phyloP scores from a whole-genome alignment of 2,113 vertebrate genomes.

The Pelodiscus sinensis region DNA sequence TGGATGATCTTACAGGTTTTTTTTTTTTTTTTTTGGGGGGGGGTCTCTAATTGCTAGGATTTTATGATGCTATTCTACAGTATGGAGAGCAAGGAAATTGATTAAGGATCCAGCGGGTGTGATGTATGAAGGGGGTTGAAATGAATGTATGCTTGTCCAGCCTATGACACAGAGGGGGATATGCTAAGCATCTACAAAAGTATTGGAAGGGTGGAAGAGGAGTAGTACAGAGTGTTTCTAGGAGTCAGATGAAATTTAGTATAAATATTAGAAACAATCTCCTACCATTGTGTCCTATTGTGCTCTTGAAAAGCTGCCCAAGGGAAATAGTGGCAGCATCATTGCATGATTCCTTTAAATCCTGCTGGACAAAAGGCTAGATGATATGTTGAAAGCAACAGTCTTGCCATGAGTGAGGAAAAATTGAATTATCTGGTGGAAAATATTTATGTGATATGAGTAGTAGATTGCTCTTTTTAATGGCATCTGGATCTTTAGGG shows the following conservation, averaged over 20 bases:
- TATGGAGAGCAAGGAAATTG: conserved; percentile 53
- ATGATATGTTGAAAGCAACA: background rate
- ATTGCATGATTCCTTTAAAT: accelerated
- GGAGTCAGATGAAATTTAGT: background rate
- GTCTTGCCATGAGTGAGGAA: background rate
- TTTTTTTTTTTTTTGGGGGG: too few species aligned
- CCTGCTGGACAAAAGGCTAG: background rate
- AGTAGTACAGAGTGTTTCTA: background rate
- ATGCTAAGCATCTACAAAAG: background rate
- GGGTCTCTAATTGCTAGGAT: conserved; percentile 52
- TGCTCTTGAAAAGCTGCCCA: background rate
- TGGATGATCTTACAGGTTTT: background rate
- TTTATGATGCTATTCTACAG: conserved; percentile 56
- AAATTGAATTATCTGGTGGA: background rate
- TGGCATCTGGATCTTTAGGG: background rate
- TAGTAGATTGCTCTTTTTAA: background rate
- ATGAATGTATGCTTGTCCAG: background rate
- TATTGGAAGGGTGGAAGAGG: background rate
- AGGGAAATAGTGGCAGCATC: background rate
- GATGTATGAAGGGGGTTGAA: background rate
- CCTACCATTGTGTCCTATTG: background rate
- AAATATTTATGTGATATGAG: background rate
- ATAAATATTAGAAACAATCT: conserved; percentile 14
- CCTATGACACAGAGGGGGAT: accelerated
- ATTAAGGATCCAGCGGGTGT: conserved; percentile 21